Percentiles rank a stretch among this genome's conserved stretches.
phyloP scores from a whole-genome alignment of 2,797 vertebrate genomes.

The Brachyrhaphis roseni region DNA sequence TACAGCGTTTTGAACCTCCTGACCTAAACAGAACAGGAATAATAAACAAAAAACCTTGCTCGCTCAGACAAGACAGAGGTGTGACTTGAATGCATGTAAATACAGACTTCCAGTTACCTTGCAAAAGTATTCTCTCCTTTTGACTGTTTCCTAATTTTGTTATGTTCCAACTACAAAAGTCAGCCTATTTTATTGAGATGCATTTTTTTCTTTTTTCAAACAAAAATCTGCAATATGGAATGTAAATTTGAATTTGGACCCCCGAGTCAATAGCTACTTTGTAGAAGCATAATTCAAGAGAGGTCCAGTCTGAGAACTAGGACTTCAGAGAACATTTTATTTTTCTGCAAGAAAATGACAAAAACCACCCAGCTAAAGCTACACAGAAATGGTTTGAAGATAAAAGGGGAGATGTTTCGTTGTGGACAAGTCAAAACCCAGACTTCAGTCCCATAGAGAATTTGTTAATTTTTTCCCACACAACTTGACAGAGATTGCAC shows the following conservation, averaged over 20 bases:
- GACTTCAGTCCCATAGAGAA: neutral
- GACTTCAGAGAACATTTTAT: neutral
- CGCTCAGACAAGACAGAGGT: neutral
- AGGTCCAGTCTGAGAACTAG: no score
- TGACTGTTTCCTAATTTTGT: neutral
- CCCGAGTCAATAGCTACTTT: neutral
- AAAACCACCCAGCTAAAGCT: neutral
- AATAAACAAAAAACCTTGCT: neutral
- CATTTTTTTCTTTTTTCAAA: neutral
- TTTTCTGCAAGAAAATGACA: neutral
- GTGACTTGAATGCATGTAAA: neutral
- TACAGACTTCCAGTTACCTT: neutral
- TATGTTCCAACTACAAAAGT: neutral
- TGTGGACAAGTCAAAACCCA: neutral
- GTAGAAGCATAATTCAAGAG: neutral
- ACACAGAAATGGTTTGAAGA: neutral
- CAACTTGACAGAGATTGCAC: neutral
- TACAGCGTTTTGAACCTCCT: constrained; percentile 35
- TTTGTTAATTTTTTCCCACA: neutral
- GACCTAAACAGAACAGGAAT: constrained; percentile 17
- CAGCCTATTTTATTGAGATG: neutral
- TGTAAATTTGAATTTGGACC: neutral
- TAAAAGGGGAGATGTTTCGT: neutral
- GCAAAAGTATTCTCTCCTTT: neutral
- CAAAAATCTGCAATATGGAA: neutral